These are phyloP conservation scores for Dolichoris vasculosae DNA, from an alignment of 1,140 invertebrate genomes.

Conservation along the genomic window DNA sequence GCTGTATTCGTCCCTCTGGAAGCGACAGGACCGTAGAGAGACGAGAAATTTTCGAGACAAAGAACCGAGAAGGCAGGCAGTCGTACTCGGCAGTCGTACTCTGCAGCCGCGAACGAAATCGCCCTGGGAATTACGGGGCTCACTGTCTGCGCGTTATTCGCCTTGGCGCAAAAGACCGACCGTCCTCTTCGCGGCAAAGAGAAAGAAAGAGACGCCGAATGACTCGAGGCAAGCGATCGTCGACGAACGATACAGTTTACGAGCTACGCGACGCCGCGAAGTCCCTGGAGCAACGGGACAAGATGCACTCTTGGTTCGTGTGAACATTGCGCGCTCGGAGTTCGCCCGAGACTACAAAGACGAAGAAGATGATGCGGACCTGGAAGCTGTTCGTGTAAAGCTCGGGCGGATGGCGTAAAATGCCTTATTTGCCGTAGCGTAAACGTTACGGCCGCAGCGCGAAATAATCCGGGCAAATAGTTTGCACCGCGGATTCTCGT, in stretches of 20 bases:
- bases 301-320: slow-evolving; percentile 11
- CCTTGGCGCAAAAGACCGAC: background rate
- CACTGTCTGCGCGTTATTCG: background rate
- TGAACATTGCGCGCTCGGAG: slow-evolving; percentile 22
- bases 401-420: background rate
- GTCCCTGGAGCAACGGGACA: background rate
- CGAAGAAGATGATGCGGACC: background rate
- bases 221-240: slow-evolving; percentile 42
- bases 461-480: slow-evolving; percentile 15
- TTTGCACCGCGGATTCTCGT: background rate
- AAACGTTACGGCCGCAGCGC: background rate
- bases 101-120: slow-evolving; percentile 28
- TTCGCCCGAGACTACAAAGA: background rate
- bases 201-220: background rate
- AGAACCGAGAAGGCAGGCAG: background rate
- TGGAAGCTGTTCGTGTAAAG: background rate
- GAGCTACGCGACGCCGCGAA: slow-evolving; percentile 8
- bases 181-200: background rate
- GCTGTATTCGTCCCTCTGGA: slow-evolving; percentile 18
- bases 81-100: too few relatives aligned
- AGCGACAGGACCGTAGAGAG: slow-evolving; percentile 9
- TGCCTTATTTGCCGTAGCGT: background rate
- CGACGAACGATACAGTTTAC: slow-evolving; percentile 56
- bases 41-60: slow-evolving; percentile 32
- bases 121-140: slow-evolving; percentile 27